Conservation (phyloP, 2,113 vertebrate genomes). For the Xiphorhynchus elegans region DNA sequence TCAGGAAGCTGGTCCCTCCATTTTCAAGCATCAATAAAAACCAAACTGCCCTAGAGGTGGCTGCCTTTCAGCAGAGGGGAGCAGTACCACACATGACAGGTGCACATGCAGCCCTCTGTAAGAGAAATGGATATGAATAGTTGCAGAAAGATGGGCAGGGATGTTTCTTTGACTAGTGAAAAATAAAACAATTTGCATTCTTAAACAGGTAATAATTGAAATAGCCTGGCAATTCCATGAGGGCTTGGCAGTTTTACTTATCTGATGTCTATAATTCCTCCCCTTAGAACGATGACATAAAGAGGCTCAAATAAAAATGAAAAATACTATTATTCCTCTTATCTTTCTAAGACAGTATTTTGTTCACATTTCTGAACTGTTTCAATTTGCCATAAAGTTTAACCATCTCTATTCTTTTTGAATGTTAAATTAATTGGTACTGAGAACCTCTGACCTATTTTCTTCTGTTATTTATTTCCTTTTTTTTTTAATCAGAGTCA, state of each 20-base stretch:
- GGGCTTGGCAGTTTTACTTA: rapidly evolving
- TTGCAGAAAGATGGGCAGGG: not conserved
- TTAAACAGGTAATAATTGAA: not conserved
- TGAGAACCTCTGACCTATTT: not conserved
- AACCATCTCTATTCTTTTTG: not conserved
- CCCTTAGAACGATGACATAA: not conserved
- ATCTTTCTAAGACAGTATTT: not conserved
- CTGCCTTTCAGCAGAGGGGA: not conserved
- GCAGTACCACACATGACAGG: rapidly evolving
- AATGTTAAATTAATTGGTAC: constrained; percentile 59
- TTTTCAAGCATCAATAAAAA: not conserved
- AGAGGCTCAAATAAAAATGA: not conserved
- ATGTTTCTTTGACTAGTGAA: not conserved
- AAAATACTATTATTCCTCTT: not conserved
- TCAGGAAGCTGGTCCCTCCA: not conserved
- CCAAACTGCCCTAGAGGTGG: not conserved
- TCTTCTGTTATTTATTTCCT: not conserved
- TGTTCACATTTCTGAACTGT: constrained; percentile 23
- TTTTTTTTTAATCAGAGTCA: not conserved
- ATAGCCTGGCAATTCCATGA: not conserved
- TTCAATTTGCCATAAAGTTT: constrained; percentile 24
- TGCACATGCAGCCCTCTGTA: not conserved
- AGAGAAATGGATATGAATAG: not conserved
- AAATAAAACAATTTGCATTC: not conserved
- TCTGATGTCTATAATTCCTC: not conserved